Percentiles rank a stretch among this genome's conserved stretches.
phyloP scores from a whole-genome alignment of 1,140 invertebrate genomes.

The Hylyphantes graminicola region DNA sequence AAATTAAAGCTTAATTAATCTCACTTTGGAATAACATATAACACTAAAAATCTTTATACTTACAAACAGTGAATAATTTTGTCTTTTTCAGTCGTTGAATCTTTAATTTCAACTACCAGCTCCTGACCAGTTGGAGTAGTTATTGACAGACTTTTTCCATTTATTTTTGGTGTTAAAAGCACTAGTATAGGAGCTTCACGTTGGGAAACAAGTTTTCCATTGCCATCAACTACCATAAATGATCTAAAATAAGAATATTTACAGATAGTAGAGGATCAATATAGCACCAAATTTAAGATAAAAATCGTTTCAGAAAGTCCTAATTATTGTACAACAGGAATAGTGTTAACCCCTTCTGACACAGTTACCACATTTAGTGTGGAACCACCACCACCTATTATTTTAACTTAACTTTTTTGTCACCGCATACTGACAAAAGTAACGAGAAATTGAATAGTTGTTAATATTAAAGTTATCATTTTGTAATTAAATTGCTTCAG shows the following conservation, averaged over 20 bases:
- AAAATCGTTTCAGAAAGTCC: too few species aligned
- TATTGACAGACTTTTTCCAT: background rate
- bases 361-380: too few species aligned
- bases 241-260: background rate
- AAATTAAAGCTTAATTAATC: background rate
- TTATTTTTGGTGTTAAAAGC: background rate
- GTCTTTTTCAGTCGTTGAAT: background rate
- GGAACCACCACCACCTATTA: too few species aligned
- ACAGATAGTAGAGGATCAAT: too few species aligned
- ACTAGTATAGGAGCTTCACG: conserved; percentile 6
- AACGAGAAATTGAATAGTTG: too few species aligned
- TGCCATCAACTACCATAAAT: conserved; percentile 15
- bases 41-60: background rate
- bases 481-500: too few species aligned
- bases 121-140: background rate
- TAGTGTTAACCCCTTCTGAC: too few species aligned
- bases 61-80: conserved; percentile 29
- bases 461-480: too few species aligned
- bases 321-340: too few species aligned
- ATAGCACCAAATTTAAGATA: too few species aligned
- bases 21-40: background rate
- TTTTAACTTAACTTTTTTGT: too few species aligned
- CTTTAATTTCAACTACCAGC: conserved; percentile 9
- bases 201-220: background rate
- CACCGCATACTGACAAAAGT: too few species aligned